Base-by-base conservation (phyloP, 2,797 vertebrate genomes). In the Anolis apletophallus region DNA sequence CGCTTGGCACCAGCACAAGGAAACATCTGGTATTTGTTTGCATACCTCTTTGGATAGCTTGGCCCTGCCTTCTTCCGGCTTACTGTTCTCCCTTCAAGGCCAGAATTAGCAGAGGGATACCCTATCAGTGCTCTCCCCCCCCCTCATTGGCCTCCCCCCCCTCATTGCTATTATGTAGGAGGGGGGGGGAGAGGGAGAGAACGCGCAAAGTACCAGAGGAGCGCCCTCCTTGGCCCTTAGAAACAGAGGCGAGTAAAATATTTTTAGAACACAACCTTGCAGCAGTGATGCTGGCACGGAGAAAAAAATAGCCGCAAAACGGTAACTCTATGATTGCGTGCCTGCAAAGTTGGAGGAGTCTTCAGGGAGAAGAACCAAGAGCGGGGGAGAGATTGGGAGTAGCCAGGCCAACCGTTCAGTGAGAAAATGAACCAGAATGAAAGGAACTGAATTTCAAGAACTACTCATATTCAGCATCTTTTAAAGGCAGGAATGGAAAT, bases 231-330 rank as follows among this genome's bases (percentile, higher is more conserved):
- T 17, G 68, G 83, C 88, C 81, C 82, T 85, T 89, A 83, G 80
- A 85, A 85, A 84, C 91, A 93, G 91, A 92, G 88, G 89, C 75
- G 59, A 69, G 7, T 84, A 89, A 85, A 89, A 57, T 97, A 96
- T 96, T 96, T 97, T 95, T 97, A 96, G 96, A 95, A 96, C 90
- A 93, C 93, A 95, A 95, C 95, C 92, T 91, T 88, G 93, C 93
- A 91, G 94, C 94, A 94, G 90, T 85, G 95, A 90, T 91, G 87
- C 85, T 88, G 90, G 85, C 87, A 87, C 7, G 7, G 89, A 81
- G 89, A 91, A 91, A 94, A 94, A 88, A 7, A 84, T 93, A 91
- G 94, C 91, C 92, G 88, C 95, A 94, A 95, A 96, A 95, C 87
- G 32, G 61, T 29, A 19, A 19, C 57, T 59, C 17, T 21, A 17